Base-by-base conservation (phyloP, 2,888 invertebrate species). In the Apodemia duryi region DNA sequence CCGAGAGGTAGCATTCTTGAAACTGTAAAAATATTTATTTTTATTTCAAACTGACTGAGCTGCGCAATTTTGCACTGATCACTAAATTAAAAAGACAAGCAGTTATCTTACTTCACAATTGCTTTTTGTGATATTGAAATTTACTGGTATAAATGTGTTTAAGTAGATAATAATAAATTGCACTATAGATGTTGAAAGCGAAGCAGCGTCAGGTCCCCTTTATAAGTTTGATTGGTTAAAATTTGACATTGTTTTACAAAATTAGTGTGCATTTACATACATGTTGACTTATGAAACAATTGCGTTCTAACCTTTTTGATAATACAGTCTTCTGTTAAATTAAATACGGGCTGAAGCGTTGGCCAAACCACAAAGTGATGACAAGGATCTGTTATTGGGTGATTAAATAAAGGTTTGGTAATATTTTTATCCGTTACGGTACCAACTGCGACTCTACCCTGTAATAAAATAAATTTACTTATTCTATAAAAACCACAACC, bases 351-450 rank as follows among this genome's bases (percentile, higher is more conserved):
- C 13, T 73, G 69, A 9, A 90, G 71, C 70, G 88, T 68, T 13
- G 88, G 85, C 0, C 89, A 88, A 70, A 88, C 68, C 60, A 88
- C 86, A 70, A 89, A 91, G 74, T 90, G 89, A 72, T 88, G 84
- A 69, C 89, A 90, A 0, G 89, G 90, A 57, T 82, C 83, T 64
- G 81, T 82, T 63, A 86, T 57, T 35, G 79, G 73, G 70, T 89
- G 85, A 72, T 85, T 38, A 38, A 38, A 38, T 7, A 38, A 38
- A 38, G 4, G 85, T 70, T 82, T 86, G 64, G 78, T 80, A 65
- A 81, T 84, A 64, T 82, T 83, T 67, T 78, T 82, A 61, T 70
- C 78, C 68, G 80, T 78, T 43, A 75, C 70, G 9, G 79, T 74
- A 64, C 80, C 80, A 6, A 83, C 75, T 13, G 77, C 75, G 62